Percentiles rank a stretch among this genome's conserved stretches.
Evolutionary conservation across 2,888 invertebrate genomes (phyloP).

Genomic region (Cremastinae sp.): DNA sequence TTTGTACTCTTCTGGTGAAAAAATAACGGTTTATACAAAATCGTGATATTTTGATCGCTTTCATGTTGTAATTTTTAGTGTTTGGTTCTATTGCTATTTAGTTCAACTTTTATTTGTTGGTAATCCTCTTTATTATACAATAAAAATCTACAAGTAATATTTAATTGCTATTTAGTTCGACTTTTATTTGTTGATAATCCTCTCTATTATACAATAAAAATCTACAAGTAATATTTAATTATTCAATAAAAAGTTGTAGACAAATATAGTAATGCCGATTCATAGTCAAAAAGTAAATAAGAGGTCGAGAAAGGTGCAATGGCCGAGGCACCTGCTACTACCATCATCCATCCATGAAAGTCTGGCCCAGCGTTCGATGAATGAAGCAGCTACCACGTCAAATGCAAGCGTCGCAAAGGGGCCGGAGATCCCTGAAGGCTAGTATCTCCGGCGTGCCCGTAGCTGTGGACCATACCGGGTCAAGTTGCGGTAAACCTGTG

Average conservation of each 20-base stretch:
- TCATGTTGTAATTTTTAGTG: too few species aligned
- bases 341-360: conserved; percentile 14
- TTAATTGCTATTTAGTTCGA: too few species aligned
- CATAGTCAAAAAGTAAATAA: background rate
- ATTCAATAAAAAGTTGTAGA: too few species aligned
- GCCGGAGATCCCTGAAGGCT: conserved; percentile 21
- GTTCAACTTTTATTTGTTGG: too few species aligned
- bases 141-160: too few species aligned
- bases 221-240: too few species aligned
- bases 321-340: conserved; percentile 40
- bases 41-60: too few species aligned
- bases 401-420: conserved; percentile 40
- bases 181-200: too few species aligned
- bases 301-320: conserved; percentile 4
- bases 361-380: conserved; percentile 34
- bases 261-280: background rate
- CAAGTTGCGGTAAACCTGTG: conserved; percentile 55
- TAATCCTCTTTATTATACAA: too few species aligned
- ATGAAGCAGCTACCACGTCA: conserved; percentile 37
- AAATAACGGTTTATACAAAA: background rate
- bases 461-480: conserved; percentile 49
- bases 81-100: too few species aligned
- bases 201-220: too few species aligned
- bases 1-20: conserved; percentile 16
- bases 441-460: conserved; percentile 18